Conservation (phyloP, 1,140 invertebrate genomes). For the Drosophila pallidifrons region DNA sequence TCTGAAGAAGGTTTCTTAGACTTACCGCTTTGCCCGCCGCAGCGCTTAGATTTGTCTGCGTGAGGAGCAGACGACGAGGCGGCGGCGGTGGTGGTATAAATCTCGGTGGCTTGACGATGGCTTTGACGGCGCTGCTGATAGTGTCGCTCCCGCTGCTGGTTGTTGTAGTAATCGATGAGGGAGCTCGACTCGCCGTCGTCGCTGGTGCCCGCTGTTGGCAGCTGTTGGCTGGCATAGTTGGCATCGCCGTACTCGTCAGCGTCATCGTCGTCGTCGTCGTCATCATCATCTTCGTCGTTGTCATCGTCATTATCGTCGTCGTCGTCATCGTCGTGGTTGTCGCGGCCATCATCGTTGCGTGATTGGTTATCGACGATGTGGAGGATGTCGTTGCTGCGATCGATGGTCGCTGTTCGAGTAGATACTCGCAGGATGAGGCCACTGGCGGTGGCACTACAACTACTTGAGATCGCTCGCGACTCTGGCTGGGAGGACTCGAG, state of each 20-base stretch:
- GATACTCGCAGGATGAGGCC: slow-evolving; percentile 84
- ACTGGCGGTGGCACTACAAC: slow-evolving; percentile 42
- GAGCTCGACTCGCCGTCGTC: slow-evolving; percentile 70
- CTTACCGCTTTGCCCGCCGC: slow-evolving; percentile 63
- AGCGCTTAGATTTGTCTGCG: slow-evolving; percentile 77
- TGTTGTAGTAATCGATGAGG: slow-evolving; percentile 83
- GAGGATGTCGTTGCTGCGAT: slow-evolving; percentile 28
- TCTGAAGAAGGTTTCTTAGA: neutral
- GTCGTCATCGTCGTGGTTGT: slow-evolving; percentile 9
- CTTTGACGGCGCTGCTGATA: slow-evolving; percentile 72
- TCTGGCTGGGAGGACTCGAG: slow-evolving; percentile 12
- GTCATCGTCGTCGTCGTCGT: slow-evolving; percentile 42
- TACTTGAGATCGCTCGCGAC: slow-evolving; percentile 6
- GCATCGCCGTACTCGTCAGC: slow-evolving; percentile 35
- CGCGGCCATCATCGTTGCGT: slow-evolving; percentile 31
- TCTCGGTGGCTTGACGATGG: slow-evolving; percentile 71
- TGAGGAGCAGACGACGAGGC: slow-evolving; percentile 77
- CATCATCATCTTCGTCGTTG: slow-evolving; percentile 30
- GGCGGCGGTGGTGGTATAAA: slow-evolving; percentile 83
- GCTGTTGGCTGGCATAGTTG: slow-evolving; percentile 26
- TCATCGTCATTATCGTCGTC: slow-evolving; percentile 37
- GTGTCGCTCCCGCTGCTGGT: slow-evolving; percentile 81
- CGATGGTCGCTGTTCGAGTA: slow-evolving; percentile 77
- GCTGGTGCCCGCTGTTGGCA: slow-evolving; percentile 27
- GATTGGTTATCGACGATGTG: neutral